Conservation (phyloP, 2,888 invertebrate genomes). For the Dynastes grantii region DNA sequence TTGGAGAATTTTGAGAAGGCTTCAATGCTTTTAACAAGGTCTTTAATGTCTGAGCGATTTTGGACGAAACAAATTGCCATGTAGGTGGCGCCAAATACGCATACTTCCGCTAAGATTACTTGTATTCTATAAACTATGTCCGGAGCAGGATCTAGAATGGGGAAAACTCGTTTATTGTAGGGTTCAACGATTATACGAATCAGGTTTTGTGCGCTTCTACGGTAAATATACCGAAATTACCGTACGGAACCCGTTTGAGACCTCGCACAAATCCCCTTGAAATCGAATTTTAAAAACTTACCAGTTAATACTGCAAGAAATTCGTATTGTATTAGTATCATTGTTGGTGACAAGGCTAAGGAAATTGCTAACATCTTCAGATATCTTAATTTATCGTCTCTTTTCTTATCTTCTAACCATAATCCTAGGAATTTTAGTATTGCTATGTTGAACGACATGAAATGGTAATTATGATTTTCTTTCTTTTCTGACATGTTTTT, state of each 20-base stretch:
- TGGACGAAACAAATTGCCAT: constrained; percentile 59
- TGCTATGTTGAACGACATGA: constrained; percentile 48
- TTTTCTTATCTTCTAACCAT: constrained; percentile 36
- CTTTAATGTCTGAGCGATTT: constrained; percentile 55
- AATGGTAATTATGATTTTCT: constrained; percentile 18
- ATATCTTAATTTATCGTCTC: constrained; percentile 37
- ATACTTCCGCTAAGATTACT: constrained; percentile 58
- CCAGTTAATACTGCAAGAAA: constrained; percentile 35
- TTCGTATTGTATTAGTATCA: constrained; percentile 32
- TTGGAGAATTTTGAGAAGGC: constrained; percentile 49
- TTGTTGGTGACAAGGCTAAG: constrained; percentile 28
- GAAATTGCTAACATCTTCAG: constrained; percentile 17
- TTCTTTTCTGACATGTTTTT: neutral
- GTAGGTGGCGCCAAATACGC: constrained; percentile 60
- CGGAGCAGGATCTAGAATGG: constrained; percentile 26
- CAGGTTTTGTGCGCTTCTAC: neutral
- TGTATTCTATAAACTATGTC: constrained; percentile 53
- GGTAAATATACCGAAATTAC: neutral
- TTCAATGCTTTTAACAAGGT: constrained; percentile 49
- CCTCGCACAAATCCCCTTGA: too few species aligned
- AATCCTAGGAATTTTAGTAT: constrained; percentile 44
- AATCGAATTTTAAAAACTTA: neutral
- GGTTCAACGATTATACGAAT: too few species aligned
- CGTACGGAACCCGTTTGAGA: too few species aligned
- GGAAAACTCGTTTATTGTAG: too few species aligned